Evolutionary conservation across 2,888 invertebrate genomes (phyloP), one percentile per base, ranked within the genome.

Genomic region (Cryptocephalus moraei): DNA sequence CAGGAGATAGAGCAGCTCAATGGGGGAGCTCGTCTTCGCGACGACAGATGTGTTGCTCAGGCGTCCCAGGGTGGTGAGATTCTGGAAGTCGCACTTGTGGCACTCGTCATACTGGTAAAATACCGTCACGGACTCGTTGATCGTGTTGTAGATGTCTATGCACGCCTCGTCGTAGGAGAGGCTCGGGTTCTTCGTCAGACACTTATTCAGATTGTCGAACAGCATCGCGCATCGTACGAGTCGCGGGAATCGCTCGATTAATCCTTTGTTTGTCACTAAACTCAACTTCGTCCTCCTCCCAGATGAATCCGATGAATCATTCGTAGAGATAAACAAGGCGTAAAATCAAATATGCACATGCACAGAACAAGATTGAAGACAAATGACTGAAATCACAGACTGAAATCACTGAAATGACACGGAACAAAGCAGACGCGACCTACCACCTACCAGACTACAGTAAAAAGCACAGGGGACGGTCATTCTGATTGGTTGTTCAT

Each of bases 101-200:
- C 72, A 72, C 50, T 71, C 69, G 12, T 60, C 57, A 56, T 71
- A 71, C 48, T 72, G 71, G 9, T 68, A 69, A 47, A 45, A 59
- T 45, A 72, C 52, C 9, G 46, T 48, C 31, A 70, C 56, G 38
- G 49, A 53, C 12, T 56, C 49, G 45, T 60, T 59, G 3, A 65
- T 45, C 4, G 47, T 52, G 55, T 70, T 71, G n/a, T 55, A 40
- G 43, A 72, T 61, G 55, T 71, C 68, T 39, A 72, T 45, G 56
- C 72, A 72, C 31, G 71, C 71, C 50, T 71, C 70, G 56, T 72
- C 72, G 48, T 63, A 69, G 11, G 58, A 58, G 39, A 67, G 59
- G 39, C 59, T 53, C 8, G 64, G 62, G 42, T 56, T 51, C 40
- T 49, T 45, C 14, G 52, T 31, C 11, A 63, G 52, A 55, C 67